Percentiles rank a stretch among this genome's conserved stretches.
These are phyloP conservation scores for Siphamia tubifer DNA, from an alignment of 2,113 vertebrate species.

Conservation along the genomic window DNA sequence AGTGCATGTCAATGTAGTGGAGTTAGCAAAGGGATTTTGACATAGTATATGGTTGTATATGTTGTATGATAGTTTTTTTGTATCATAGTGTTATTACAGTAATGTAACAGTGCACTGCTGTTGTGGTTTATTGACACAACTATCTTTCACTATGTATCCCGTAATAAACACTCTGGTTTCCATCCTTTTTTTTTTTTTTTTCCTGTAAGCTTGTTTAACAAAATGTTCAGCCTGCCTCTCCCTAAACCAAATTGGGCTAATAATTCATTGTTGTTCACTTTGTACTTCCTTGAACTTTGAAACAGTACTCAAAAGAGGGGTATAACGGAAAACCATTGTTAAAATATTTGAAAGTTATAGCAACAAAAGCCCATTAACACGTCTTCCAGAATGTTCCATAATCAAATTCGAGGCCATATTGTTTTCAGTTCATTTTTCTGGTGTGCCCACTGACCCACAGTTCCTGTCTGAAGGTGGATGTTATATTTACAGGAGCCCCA, in stretches of 20 bases:
- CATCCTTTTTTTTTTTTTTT: neutral
- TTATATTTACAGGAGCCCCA: conserved; percentile 38
- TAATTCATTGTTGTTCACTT: conserved; percentile 16
- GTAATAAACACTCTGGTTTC: neutral
- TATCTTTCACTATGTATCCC: neutral
- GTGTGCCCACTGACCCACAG: conserved; percentile 19
- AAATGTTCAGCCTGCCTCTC: neutral
- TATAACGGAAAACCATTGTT: conserved; percentile 10
- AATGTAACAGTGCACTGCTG: conserved; percentile 4
- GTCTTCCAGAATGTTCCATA: neutral
- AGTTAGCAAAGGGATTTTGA: neutral
- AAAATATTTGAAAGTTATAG: conserved; percentile 1
- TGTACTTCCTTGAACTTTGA: conserved; percentile 32
- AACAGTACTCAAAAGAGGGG: neutral
- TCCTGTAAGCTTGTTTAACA: neutral
- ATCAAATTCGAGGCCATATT: conserved; percentile 21
- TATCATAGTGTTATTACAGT: neutral
- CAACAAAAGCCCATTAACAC: neutral
- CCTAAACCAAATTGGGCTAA: neutral
- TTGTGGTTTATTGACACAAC: conserved; percentile 1
- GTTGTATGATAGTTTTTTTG: neutral
- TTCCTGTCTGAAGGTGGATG: conserved; percentile 42
- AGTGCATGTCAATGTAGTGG: neutral
- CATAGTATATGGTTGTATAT: neutral
- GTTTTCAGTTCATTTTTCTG: conserved; percentile 22